Evolutionary conservation across 2,113 vertebrate species (phyloP).

Genomic region (Saccopteryx bilineata): DNA sequence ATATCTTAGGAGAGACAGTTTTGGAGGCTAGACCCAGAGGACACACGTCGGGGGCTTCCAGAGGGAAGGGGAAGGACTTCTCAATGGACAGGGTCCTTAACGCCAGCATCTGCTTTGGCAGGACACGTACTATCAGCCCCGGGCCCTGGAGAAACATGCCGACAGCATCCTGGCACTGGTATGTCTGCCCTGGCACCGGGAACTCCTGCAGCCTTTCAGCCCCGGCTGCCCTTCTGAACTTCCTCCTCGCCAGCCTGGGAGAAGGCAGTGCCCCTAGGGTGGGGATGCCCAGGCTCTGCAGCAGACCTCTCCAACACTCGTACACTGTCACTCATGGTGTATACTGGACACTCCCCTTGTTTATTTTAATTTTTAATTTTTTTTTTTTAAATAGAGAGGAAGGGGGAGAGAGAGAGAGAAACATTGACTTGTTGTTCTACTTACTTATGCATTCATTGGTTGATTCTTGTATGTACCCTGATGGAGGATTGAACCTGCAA

Average conservation of each 20-base stretch:
- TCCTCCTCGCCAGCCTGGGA: background rate
- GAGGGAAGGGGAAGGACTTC: background rate
- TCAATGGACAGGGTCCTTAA: background rate
- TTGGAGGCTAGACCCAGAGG: background rate
- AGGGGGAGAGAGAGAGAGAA: too few species aligned
- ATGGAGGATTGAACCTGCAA: too few species aligned
- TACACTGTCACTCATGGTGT: accelerated
- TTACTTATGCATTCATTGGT: too few species aligned
- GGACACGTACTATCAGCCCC: constrained; percentile 93
- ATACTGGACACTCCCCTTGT: background rate
- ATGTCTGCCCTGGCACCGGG: constrained; percentile 78
- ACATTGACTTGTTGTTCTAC: too few species aligned
- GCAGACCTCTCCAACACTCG: background rate
- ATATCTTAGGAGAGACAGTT: background rate
- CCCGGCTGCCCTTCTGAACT: background rate
- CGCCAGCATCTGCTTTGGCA: constrained; percentile 75
- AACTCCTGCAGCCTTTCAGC: background rate
- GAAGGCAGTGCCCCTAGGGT: background rate
- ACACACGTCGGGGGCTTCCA: background rate
- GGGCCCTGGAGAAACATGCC: constrained; percentile 92
- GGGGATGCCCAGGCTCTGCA: constrained; percentile 34
- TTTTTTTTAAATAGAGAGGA: too few species aligned
- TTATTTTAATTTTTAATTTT: too few species aligned
- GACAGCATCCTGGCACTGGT: constrained; percentile 95
- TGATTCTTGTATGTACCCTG: too few species aligned